phyloP scores from a whole-genome alignment of 2,888 invertebrate species.

The Sturmia bella region DNA sequence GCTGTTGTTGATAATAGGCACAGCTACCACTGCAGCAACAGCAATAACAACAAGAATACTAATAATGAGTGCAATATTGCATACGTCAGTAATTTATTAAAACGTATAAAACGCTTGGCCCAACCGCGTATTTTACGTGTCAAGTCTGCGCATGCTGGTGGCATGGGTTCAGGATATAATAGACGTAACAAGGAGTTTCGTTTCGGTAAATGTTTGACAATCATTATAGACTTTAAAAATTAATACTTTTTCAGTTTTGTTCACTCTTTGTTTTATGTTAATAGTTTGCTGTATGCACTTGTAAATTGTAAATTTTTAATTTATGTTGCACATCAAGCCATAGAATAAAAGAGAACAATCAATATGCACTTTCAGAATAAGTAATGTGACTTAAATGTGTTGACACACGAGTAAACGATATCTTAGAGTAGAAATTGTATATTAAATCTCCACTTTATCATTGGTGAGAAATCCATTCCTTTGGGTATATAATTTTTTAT shows the following conservation, averaged over 20 bases:
- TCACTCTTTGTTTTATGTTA: slow-evolving; percentile 9
- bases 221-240: slow-evolving; percentile 47
- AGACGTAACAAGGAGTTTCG: slow-evolving; percentile 81
- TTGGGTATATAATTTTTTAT: no score
- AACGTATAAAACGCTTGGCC: slow-evolving; percentile 83
- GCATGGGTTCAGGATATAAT: slow-evolving; percentile 77
- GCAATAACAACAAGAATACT: not conserved
- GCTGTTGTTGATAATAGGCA: slow-evolving; percentile 64
- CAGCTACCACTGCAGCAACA: slow-evolving; percentile 40
- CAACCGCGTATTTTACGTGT: slow-evolving; percentile 84
- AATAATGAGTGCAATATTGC: slow-evolving; percentile 64
- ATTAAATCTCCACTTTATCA: no score
- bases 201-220: slow-evolving; percentile 83
- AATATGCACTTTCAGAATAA: no score
- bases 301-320: not conserved
- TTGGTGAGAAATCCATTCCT: no score
- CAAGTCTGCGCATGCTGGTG: slow-evolving; percentile 82
- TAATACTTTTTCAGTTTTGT: slow-evolving; percentile 18
- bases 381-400: no score
- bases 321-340: no score
- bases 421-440: no score
- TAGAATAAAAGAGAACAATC: no score
- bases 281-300: slow-evolving; percentile 40
- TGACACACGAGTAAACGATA: no score
- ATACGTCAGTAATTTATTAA: slow-evolving; percentile 73